A percentile compares a stretch with the other conserved stretches of the same genome.
phyloP scores from a whole-genome alignment of 2,888 invertebrate genomes.

The Scelioninae gen. 1 region DNA sequence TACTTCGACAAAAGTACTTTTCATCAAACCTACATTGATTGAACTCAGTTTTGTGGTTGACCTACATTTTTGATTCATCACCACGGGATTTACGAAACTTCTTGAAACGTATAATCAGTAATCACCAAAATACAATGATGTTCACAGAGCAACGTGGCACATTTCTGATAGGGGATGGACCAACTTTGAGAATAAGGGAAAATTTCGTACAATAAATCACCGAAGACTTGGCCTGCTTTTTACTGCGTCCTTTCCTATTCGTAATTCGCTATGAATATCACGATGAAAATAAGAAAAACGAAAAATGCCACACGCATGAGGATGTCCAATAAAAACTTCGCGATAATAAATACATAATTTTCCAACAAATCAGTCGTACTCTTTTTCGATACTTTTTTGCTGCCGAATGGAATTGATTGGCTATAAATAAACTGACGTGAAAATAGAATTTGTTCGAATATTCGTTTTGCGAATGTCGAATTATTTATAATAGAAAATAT shows the following conservation, averaged over 20 bases:
- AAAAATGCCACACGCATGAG: constrained; percentile 18
- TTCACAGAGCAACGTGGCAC: background rate
- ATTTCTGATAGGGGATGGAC: constrained; percentile 31
- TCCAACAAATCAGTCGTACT: constrained; percentile 42
- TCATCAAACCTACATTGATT: constrained; percentile 26
- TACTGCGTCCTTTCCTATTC: constrained; percentile 35
- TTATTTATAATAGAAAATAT: constrained; percentile 26
- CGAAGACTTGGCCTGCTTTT: constrained; percentile 45
- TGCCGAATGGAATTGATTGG: constrained; percentile 22
- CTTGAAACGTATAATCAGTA: constrained; percentile 37
- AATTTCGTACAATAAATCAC: constrained; percentile 51
- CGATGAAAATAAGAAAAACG: constrained; percentile 39
- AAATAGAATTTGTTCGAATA: constrained; percentile 31
- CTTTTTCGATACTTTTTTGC: constrained; percentile 39
- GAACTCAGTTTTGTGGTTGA: background rate
- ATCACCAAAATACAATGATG: constrained; percentile 29
- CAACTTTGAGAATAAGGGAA: constrained; percentile 40
- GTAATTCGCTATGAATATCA: constrained; percentile 49
- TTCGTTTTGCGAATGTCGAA: constrained; percentile 9
- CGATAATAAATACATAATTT: constrained; percentile 50
- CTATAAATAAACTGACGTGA: constrained; percentile 26
- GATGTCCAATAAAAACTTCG: constrained; percentile 32
- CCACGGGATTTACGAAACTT: constrained; percentile 8
- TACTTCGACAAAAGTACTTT: too few relatives aligned
- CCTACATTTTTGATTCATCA: constrained; percentile 29